Evolutionary conservation across 2,113 vertebrate genomes (phyloP).

Genomic region (Plecotus auritus): DNA sequence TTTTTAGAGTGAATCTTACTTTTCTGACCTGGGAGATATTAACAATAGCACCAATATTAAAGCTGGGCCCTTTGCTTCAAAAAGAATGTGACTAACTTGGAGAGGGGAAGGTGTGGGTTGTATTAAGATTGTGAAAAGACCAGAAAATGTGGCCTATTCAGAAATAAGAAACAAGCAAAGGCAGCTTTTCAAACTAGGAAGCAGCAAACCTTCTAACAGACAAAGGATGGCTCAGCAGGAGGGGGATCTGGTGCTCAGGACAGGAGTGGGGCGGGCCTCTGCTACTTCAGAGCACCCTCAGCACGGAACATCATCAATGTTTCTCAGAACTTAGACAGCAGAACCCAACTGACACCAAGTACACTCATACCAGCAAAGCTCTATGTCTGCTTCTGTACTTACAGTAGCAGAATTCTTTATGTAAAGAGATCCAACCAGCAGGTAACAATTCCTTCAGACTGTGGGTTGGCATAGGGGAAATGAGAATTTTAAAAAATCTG

Average conservation of each 20-base stretch:
- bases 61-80: neutral
- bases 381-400: neutral
- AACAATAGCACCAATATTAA: neutral
- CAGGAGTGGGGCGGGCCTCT: neutral
- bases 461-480: neutral
- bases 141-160: neutral
- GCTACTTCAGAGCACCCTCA: accelerated
- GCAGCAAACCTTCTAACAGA: no score
- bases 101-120: neutral
- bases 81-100: neutral
- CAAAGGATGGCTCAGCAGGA: neutral
- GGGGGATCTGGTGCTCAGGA: neutral
- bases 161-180: neutral
- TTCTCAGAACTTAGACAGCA: neutral
- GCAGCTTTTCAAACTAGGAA: neutral
- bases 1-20: neutral
- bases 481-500: neutral
- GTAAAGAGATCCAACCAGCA: neutral
- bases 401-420: neutral
- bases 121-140: neutral
- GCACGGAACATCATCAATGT: accelerated
- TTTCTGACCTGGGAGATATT: neutral
- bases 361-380: neutral
- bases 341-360: neutral
- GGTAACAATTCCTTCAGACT: neutral